A percentile compares a stretch with the other conserved stretches of the same genome.
These are phyloP conservation scores for Callimorpha dominula DNA, from an alignment of 2,888 invertebrate species.

Conservation along the genomic window DNA sequence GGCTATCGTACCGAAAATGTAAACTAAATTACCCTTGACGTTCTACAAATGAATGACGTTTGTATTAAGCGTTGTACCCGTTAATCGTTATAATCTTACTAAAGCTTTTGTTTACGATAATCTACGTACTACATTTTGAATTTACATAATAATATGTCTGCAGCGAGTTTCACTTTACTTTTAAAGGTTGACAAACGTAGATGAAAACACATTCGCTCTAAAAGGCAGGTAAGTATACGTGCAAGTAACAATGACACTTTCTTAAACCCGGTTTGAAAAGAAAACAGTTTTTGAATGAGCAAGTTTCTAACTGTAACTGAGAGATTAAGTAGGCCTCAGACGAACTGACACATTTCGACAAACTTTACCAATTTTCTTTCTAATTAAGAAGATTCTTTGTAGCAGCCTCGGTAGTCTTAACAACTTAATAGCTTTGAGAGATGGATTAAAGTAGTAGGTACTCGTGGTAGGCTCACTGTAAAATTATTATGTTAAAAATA, in stretches of 20 bases:
- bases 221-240: conserved; percentile 30
- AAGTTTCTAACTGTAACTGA: conserved; percentile 36
- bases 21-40: conserved; percentile 48
- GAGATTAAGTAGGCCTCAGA: conserved; percentile 50
- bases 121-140: conserved; percentile 21
- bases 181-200: conserved; percentile 29
- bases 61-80: conserved; percentile 31
- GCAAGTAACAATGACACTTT: conserved; percentile 38
- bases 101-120: conserved; percentile 26
- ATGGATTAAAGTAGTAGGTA: no score
- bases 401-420: conserved; percentile 48
- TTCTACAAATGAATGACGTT: conserved; percentile 47
- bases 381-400: conserved; percentile 57
- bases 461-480: no score
- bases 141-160: conserved; percentile 31
- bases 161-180: conserved; percentile 31
- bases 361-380: conserved; percentile 60
- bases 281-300: conserved; percentile 36
- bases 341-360: conserved; percentile 47
- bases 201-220: conserved; percentile 39
- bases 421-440: conserved; percentile 31
- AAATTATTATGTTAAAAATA: no score
- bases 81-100: conserved; percentile 33
- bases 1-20: conserved; percentile 43
- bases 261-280: conserved; percentile 37